Evolutionary conservation across 2,113 vertebrate species (phyloP).

Genomic region (Heliornis fulica): DNA sequence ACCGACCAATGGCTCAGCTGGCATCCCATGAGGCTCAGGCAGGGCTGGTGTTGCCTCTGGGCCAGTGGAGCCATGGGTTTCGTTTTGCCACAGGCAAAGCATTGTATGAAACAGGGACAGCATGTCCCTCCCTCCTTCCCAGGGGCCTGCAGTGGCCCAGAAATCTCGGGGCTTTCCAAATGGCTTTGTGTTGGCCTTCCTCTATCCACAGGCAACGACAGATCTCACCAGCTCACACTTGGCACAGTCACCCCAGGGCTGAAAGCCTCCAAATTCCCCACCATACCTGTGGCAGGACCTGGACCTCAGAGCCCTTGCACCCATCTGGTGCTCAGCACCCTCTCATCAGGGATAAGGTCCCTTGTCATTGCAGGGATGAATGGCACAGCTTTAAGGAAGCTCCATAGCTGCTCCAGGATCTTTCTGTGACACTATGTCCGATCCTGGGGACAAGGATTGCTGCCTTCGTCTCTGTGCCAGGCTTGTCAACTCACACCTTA

Average conservation of each 20-base stretch:
- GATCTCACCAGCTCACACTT: accelerated
- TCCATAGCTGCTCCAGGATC: neutral
- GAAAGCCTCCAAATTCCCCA: neutral
- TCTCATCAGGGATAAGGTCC: accelerated
- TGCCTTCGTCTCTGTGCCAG: neutral
- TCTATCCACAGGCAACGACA: accelerated
- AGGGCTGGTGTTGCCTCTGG: neutral
- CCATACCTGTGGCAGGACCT: accelerated
- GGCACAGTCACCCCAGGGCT: neutral
- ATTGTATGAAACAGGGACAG: neutral
- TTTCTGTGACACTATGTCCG: neutral
- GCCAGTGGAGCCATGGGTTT: neutral
- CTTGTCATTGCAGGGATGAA: neutral
- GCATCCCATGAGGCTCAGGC: accelerated
- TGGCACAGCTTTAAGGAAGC: neutral
- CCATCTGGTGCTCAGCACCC: neutral
- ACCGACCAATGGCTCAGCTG: neutral
- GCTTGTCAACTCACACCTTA: neutral
- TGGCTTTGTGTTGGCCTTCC: neutral
- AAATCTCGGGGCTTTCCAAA: neutral
- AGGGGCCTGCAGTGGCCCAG: neutral
- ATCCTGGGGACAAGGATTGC: neutral
- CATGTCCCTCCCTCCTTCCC: neutral
- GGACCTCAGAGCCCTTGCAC: neutral
- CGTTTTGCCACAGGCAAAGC: accelerated